Conservation (phyloP, 1,140 invertebrate genomes). For the Eumaeus atala region DNA sequence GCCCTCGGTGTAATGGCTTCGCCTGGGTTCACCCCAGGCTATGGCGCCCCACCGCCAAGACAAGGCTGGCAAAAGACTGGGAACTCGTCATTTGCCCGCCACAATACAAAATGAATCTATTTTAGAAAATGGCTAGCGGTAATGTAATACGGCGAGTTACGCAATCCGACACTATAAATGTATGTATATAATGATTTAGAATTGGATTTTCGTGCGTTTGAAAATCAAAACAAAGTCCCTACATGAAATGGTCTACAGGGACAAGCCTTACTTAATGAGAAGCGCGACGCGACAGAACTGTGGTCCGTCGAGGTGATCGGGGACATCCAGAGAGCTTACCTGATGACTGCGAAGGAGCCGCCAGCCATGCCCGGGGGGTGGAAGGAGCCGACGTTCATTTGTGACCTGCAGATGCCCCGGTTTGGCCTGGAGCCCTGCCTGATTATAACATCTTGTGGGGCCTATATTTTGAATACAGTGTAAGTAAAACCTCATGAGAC, state of each 20-base stretch:
- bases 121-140: too few relatives aligned
- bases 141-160: too few relatives aligned
- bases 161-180: too few relatives aligned
- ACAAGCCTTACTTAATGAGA: slow-evolving; percentile 38
- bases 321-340: slow-evolving; percentile 42
- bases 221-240: too few relatives aligned
- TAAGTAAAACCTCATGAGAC: slow-evolving; percentile 30
- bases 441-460: slow-evolving; percentile 48
- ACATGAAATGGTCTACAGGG: slow-evolving; percentile 36
- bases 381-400: slow-evolving; percentile 57
- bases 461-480: slow-evolving; percentile 58
- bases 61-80: too few relatives aligned
- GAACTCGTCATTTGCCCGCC: too few relatives aligned
- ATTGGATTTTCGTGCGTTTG: too few relatives aligned
- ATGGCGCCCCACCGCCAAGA: too few relatives aligned
- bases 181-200: too few relatives aligned
- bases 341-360: slow-evolving; percentile 50
- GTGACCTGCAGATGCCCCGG: slow-evolving; percentile 52
- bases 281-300: slow-evolving; percentile 42
- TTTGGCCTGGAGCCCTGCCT: slow-evolving; percentile 53
- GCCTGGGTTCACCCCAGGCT: too few relatives aligned
- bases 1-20: too few relatives aligned
- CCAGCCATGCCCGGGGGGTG: slow-evolving; percentile 29
- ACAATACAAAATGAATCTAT: too few relatives aligned
- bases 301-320: slow-evolving; percentile 57